These are phyloP conservation scores for Trichonephila clavata DNA, from an alignment of 1,140 invertebrate species.

Conservation along the genomic window DNA sequence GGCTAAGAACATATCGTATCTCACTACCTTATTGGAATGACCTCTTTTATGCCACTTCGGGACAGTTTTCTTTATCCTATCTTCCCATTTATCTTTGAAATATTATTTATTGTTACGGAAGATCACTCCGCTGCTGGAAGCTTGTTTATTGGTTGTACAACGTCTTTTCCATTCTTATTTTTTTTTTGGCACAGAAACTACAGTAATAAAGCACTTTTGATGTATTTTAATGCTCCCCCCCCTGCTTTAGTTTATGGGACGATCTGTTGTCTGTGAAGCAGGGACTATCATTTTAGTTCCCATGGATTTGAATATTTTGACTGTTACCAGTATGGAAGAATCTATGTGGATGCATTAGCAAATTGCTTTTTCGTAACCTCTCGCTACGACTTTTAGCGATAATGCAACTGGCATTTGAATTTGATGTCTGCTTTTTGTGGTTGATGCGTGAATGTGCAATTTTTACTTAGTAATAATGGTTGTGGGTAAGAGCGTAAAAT, in stretches of 20 bases:
- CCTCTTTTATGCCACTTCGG: slow-evolving; percentile 34
- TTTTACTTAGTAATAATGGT: background rate
- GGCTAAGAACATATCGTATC: slow-evolving; percentile 8
- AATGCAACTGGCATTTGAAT: background rate
- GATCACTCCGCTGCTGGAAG: background rate
- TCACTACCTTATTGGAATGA: slow-evolving; percentile 20
- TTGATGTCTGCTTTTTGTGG: background rate
- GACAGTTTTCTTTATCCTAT: background rate
- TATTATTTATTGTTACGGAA: slow-evolving; percentile 52
- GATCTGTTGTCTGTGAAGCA: background rate
- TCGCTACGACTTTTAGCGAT: background rate
- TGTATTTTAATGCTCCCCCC: slow-evolving; percentile 47
- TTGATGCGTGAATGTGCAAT: background rate
- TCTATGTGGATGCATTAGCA: slow-evolving; percentile 1
- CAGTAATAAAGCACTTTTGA: slow-evolving; percentile 49
- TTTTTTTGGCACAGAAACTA: background rate
- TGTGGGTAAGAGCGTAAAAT: background rate
- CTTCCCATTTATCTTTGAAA: slow-evolving; percentile 1
- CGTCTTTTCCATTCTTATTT: background rate
- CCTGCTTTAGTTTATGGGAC: background rate
- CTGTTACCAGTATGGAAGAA: background rate
- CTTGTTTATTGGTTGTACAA: background rate
- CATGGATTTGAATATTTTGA: slow-evolving; percentile 53
- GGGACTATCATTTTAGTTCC: background rate
- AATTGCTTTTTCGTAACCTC: background rate